Evolutionary conservation across 1,140 invertebrate species (phyloP).

Genomic region (Contarinia nasturtii): DNA sequence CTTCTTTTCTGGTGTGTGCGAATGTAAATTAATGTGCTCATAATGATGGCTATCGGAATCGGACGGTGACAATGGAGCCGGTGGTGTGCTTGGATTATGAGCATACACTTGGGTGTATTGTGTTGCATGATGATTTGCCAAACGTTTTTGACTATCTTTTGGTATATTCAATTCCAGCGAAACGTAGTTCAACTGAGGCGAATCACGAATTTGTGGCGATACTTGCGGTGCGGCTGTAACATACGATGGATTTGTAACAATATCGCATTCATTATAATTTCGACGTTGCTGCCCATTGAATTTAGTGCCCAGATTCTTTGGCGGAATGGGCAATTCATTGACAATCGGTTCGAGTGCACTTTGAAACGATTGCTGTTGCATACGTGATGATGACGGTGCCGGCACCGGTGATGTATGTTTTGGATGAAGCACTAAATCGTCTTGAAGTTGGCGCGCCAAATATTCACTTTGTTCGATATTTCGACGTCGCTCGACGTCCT

Average conservation of each 20-base stretch:
- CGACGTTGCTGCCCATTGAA: neutral
- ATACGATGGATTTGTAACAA: neutral
- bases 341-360: neutral
- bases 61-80: neutral
- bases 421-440: conserved; percentile 1
- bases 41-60: neutral
- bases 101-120: neutral
- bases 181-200: neutral
- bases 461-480: conserved; percentile 30
- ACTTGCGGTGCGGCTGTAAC: neutral
- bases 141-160: neutral
- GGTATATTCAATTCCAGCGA: neutral
- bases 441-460: conserved; percentile 25
- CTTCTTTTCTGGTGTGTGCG: conserved; percentile 4
- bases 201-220: neutral
- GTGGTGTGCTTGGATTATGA: neutral
- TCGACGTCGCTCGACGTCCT: conserved; percentile 26
- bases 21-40: conserved; percentile 2
- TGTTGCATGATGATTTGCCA: neutral
- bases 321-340: neutral
- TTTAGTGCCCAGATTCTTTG: neutral
- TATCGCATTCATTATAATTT: neutral
- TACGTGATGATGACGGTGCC: neutral
- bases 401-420: too few species aligned
- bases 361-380: neutral